Base-by-base conservation (phyloP, 1,140 invertebrate genomes). In the Hyphantria cunea region DNA sequence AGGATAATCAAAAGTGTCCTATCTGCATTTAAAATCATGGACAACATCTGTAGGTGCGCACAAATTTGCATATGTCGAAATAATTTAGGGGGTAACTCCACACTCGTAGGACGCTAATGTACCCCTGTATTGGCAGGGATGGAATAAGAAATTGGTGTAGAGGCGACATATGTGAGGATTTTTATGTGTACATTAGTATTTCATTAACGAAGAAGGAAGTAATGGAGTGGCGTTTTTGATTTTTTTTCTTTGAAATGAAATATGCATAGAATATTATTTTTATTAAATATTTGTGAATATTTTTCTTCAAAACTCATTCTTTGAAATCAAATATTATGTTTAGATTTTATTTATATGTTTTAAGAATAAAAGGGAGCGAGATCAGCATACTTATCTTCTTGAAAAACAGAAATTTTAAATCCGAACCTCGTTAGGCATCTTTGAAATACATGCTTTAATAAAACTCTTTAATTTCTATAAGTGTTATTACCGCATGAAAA, bases 51-150 rank as follows among this genome's bases (percentile, higher is more conserved):
- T 85, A 88, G 84, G 82, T 82, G 82, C 84, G 77, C 80, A 84
- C 84, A 84, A 87, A 89, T 89, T 86, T 89, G 86, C 86, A 89
- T 89, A 89, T 82, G 86, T 87, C 81, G 84, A 89, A 89, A 89
- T 89, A 89, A 87, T 86, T 87, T 88, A 86, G 83, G 83, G 85
- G 78, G 82, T 77, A 71, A 66, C 70, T 70, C 71, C 78, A 83
- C 80, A 74, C 63, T 63, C 66, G 64, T 65, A 76, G 56, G 25
- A 42, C 72, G 73, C 65, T 86, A 89, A 89, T 86, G 82, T 84
- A 78, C 76, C 76, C 72, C 31, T 37, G 69, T 68, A 80, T 78
- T 65, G 80, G 72, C 74, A 76, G 32, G 7, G 15, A 32, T 70
- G 76, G 82, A 84, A 78, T 78, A 82, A 79, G 76, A 76, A 79